Base-by-base conservation (phyloP, 2,888 invertebrate species). In the Pandemis heparana region DNA sequence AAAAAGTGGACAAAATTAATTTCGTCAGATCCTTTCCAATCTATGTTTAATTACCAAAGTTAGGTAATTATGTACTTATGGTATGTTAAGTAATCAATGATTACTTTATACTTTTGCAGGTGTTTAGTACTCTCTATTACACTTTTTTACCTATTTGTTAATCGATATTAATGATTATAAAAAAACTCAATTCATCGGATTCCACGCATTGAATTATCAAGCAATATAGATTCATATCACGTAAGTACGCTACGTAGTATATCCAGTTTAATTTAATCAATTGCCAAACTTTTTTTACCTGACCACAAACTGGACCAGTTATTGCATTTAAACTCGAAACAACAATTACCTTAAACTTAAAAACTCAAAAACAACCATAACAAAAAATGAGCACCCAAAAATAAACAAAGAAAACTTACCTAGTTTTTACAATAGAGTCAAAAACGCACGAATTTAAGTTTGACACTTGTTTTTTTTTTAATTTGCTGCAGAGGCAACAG, bases 281-380 rank as follows among this genome's bases (percentile, higher is more conserved):
- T 60, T 39, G 38, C 60, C 38, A 60, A 60, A 60, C 60, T 60
- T 60, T 60, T 60, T 59, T 56, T 18, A 38, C 56, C 65, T 60
- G 69, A 74, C 74, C 70, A 65, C 59, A 43, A 65, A 38, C 23
- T 10, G n/a, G 60, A 70, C 74, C 69, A 64, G 74, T 69, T 73
- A 51, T n/a, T 46, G 46, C 14, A 46, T 14, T 32, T 2, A 7
- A 4, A 51, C 16, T 16, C 16, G 16, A 51, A 51, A 4, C 1
- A 8, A 18, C 16, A 12, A 8, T 12, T 51, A 18, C 16, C 16
- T n/a, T n/a, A n/a, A n/a, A 9, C 12, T 10, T 10, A 4, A 56
- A 23, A 56, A 18, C 10, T 23, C 3, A 12, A 10, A 56, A 12
- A 14, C 8, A 16, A 51, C 16, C 16, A 1, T 18, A 51, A 18